A percentile compares a stretch with the other conserved stretches of the same genome.
Conservation (phyloP, 2,113 vertebrate genomes). For the Anolis carolinensis region DNA sequence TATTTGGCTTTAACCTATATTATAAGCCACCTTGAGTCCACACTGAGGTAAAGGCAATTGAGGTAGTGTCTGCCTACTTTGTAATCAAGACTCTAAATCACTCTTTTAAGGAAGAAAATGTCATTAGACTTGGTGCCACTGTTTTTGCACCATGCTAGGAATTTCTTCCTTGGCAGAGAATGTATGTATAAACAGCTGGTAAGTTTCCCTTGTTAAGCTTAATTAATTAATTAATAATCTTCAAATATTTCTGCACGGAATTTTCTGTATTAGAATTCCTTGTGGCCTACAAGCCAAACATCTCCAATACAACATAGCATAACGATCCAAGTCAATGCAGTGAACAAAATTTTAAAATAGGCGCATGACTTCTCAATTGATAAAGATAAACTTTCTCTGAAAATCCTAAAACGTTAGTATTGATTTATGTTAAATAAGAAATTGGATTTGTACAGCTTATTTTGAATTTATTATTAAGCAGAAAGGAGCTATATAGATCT, state of each 20-base stretch:
- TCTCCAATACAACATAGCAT: not conserved
- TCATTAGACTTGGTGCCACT: not conserved
- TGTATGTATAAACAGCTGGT: not conserved
- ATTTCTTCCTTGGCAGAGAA: not conserved
- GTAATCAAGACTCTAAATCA: not conserved
- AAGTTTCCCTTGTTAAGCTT: not conserved
- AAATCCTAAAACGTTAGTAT: not conserved
- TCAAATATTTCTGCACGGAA: not conserved
- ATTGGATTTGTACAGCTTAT: not conserved
- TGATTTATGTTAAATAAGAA: not conserved
- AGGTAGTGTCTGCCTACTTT: too few relatives aligned
- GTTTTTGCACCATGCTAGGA: not conserved
- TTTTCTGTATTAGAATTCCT: not conserved
- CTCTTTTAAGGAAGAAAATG: not conserved
- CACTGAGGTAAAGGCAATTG: too few relatives aligned
- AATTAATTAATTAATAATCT: not conserved
- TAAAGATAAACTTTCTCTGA: not conserved
- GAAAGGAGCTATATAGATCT: not conserved
- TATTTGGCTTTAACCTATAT: too few relatives aligned
- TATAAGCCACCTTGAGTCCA: too few relatives aligned
- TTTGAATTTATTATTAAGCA: not conserved
- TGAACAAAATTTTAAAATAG: not conserved
- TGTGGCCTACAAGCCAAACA: not conserved
- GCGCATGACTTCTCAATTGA: not conserved
- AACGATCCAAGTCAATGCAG: not conserved